Conservation (phyloP, 2,888 invertebrate species). For the Drosophila emarginata region DNA sequence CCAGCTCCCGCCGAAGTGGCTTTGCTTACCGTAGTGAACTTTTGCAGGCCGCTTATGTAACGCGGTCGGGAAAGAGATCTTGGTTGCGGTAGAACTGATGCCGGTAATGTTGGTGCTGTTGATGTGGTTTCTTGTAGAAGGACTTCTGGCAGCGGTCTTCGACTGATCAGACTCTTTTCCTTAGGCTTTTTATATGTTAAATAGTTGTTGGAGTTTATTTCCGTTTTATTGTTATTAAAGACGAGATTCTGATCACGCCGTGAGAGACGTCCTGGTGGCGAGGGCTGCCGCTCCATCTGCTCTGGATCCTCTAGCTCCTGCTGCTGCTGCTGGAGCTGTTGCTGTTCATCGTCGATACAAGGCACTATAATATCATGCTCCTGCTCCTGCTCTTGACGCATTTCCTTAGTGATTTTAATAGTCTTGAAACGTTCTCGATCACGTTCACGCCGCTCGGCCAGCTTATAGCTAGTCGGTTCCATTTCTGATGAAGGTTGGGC, state of each 20-base stretch:
- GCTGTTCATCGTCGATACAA: conserved; percentile 79
- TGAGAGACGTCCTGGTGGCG: conserved; percentile 63
- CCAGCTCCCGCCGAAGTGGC: conserved; percentile 80
- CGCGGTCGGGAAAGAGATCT: conserved; percentile 81
- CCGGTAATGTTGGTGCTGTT: conserved; percentile 15
- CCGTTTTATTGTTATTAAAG: conserved; percentile 54
- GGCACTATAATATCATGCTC: conserved; percentile 79
- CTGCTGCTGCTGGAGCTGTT: conserved; percentile 1
- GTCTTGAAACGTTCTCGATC: conserved; percentile 82
- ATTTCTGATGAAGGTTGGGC: conserved; percentile 43
- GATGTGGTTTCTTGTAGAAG: conserved; percentile 14
- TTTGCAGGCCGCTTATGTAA: conserved; percentile 79
- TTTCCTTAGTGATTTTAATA: conserved; percentile 80
- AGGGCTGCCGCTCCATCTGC: conserved; percentile 23
- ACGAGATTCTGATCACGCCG: conserved; percentile 65
- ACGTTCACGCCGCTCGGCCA: conserved; percentile 75
- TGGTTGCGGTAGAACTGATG: conserved; percentile 47
- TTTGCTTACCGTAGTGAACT: conserved; percentile 75
- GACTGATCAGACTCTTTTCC: conserved; percentile 60
- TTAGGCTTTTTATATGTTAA: conserved; percentile 80
- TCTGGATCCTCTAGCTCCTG: conserved; percentile 23
- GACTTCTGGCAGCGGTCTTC: conserved; percentile 33
- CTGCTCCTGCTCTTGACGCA: conserved; percentile 59
- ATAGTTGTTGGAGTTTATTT: conserved; percentile 61
- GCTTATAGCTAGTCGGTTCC: conserved; percentile 54